Evolutionary conservation across 2,888 invertebrate genomes (phyloP), one percentile per base, ranked within the genome.

Genomic region (Watsonalla binaria): DNA sequence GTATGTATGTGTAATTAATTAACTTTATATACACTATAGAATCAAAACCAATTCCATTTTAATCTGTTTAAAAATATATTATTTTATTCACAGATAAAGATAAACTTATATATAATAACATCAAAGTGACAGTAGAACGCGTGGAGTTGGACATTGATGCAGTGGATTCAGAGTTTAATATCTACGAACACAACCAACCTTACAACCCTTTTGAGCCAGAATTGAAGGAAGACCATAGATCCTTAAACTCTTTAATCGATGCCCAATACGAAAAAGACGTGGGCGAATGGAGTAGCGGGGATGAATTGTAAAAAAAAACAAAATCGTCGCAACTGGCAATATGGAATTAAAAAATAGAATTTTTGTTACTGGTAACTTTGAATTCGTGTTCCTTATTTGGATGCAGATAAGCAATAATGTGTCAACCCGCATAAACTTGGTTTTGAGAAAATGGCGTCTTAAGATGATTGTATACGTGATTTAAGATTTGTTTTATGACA

Each of bases 71-170:
- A 24, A 24, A 24, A 24, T 39, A 49, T 45, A 37, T 53, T 47
- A 15, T 59, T 55, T 45, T 0, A 68, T 9, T 47, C 59, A 6
- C 60, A 71, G 80, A 72, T 14, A 76, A 75, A 65, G 63, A 68
- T 0, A 76, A 74, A 42, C 51, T 74, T 0, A 45, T 68, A 46
- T n/a, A n/a, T n/a, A 76, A 75, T 53, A 76, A 76, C 6, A 76
- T 82, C 34, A 69, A 74, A 51, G 77, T 82, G 6, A 74, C 73
- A 0, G 52, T 81, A 0, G 81, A 80, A 46, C 65, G 63, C 0
- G 13, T 72, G 6, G 47, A 0, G 6, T 61, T 4, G 0, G 54
- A 58, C 5, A 47, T 37, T 7, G 51, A 60, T 35, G 45, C 51
- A 14, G 46, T 51, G 6, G 54, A 57, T 45, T 51, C 57, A 0